A percentile compares a stretch with the other conserved stretches of the same genome.
phyloP scores from a whole-genome alignment of 2,888 invertebrate species.

The Hesperia comma region DNA sequence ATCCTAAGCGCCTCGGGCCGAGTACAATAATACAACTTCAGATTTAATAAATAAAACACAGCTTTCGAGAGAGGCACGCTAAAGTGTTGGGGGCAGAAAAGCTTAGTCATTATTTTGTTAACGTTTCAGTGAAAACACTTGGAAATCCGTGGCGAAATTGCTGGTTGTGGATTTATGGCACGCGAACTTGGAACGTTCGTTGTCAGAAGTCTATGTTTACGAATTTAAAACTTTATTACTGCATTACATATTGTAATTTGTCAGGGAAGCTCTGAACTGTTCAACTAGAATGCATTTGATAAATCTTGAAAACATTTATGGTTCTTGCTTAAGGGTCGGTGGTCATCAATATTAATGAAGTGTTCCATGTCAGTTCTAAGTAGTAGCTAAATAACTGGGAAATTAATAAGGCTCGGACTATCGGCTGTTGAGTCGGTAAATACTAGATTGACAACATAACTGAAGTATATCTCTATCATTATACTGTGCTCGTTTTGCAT shows the following conservation, averaged over 20 bases:
- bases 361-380: no score
- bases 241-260: not conserved
- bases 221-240: slow-evolving; percentile 6
- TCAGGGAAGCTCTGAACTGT: not conserved
- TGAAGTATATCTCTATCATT: not conserved
- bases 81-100: slow-evolving; percentile 68
- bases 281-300: not conserved
- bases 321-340: no score
- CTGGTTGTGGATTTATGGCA: slow-evolving; percentile 53
- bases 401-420: no score
- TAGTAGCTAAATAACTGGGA: no score
- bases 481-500: not conserved
- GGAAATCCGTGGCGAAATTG: slow-evolving; percentile 69
- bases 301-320: not conserved
- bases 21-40: slow-evolving; percentile 65
- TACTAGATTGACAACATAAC: not conserved
- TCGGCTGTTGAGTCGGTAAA: not conserved
- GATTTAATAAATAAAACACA: slow-evolving; percentile 76
- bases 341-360: no score
- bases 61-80: slow-evolving; percentile 65
- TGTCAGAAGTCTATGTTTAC: slow-evolving; percentile 27
- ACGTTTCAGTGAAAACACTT: slow-evolving; percentile 73
- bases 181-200: slow-evolving; percentile 32
- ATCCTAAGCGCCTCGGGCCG: slow-evolving; percentile 62
- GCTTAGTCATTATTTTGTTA: slow-evolving; percentile 73